Evolutionary conservation across 2,888 invertebrate species (phyloP).

Genomic region (Micropterix aruncella): DNA sequence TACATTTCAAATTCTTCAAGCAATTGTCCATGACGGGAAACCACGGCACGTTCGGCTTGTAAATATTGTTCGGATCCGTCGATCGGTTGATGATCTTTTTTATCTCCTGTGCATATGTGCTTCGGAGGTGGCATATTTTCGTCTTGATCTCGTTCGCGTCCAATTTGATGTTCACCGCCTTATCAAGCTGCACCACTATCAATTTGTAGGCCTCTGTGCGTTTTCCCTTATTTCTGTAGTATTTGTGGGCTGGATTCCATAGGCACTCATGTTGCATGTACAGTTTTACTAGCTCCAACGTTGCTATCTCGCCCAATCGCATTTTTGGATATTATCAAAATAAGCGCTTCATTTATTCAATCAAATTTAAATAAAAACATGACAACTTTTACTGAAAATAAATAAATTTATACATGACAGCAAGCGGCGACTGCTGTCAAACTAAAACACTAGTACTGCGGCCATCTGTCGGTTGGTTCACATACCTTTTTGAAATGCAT

Average conservation of each 20-base stretch:
- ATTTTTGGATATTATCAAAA: no score
- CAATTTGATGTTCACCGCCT: conserved; percentile 10
- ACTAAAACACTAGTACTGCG: no score
- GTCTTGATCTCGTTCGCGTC: conserved; percentile 27
- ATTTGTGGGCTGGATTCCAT: conserved; percentile 29
- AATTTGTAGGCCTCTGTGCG: conserved; percentile 25
- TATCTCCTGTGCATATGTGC: conserved; percentile 34
- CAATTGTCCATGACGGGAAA: conserved; percentile 30
- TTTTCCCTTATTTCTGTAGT: conserved; percentile 25
- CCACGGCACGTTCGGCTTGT: conserved; percentile 28
- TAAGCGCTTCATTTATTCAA: no score
- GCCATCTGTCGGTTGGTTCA: no score
- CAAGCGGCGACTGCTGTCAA: no score
- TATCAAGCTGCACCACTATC: conserved; percentile 14
- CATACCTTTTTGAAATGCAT: no score
- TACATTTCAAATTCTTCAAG: conserved; percentile 20
- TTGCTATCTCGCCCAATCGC: conserved; percentile 34
- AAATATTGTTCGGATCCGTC: conserved; percentile 21
- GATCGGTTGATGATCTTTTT: conserved; percentile 30
- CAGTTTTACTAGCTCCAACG: conserved; percentile 31
- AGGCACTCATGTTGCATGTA: conserved; percentile 34
- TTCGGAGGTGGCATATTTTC: conserved; percentile 33
- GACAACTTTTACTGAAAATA: no score
- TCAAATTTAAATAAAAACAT: no score
- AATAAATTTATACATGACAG: no score